Percentiles rank a stretch among this genome's conserved stretches.
Evolutionary conservation across 2,113 vertebrate genomes (phyloP).

Genomic region (Pangasianodon hypophthalmus): DNA sequence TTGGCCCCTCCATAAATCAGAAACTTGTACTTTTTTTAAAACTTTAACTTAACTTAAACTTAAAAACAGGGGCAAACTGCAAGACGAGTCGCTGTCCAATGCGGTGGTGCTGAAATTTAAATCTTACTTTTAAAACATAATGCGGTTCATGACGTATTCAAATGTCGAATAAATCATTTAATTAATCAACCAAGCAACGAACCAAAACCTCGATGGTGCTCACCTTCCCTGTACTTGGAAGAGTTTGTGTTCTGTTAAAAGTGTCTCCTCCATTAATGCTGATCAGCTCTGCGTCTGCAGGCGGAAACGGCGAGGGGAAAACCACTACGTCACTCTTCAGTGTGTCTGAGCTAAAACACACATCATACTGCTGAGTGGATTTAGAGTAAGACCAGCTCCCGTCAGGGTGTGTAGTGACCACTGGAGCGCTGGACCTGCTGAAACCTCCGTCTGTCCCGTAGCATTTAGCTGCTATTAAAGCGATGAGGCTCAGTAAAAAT

Average conservation of each 20-base stretch:
- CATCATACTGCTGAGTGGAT: conserved; percentile 56
- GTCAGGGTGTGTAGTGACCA: conserved; percentile 49
- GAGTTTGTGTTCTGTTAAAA: conserved; percentile 46
- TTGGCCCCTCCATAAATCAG: too few relatives aligned
- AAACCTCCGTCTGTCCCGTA: conserved; percentile 50
- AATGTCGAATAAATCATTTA: neutral
- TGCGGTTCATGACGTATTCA: neutral
- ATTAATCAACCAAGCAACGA: neutral
- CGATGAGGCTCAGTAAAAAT: too few relatives aligned
- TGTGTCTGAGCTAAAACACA: conserved; percentile 59
- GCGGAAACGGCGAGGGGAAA: conserved; percentile 50
- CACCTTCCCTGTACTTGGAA: conserved; percentile 41
- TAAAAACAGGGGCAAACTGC: neutral
- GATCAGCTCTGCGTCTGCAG: conserved; percentile 47
- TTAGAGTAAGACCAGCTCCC: conserved; percentile 59
- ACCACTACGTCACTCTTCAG: conserved; percentile 57
- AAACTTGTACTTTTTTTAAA: neutral
- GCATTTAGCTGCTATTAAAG: too few relatives aligned
- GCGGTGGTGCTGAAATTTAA: conserved; percentile 35
- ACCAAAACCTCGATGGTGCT: neutral
- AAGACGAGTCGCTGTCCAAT: conserved; percentile 29
- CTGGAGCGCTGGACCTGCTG: conserved; percentile 45
- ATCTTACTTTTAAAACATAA: neutral
- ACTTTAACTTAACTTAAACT: neutral
- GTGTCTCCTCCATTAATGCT: conserved; percentile 50